Base-by-base conservation (phyloP, 1,140 invertebrate genomes). In the Anastrepha obliqua region DNA sequence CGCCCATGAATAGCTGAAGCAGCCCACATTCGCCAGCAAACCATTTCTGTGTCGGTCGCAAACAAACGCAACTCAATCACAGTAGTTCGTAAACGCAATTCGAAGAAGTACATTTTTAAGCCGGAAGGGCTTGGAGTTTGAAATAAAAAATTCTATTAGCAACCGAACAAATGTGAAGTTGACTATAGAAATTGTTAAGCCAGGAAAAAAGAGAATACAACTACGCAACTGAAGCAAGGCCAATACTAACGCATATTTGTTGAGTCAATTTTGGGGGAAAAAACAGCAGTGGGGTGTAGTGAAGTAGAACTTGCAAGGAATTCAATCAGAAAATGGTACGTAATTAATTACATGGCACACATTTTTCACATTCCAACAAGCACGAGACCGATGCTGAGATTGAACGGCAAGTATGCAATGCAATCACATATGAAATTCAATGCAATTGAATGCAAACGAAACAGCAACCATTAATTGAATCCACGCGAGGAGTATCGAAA, bases 81-180 rank as follows among this genome's bases (percentile, higher is more conserved):
- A 20, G 74, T n/a, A 62, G 0, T 62, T n/a, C 8, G 60, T 62
- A 62, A 62, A 62, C 29, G 29, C 29, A 29, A 29, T 51, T 20
- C 74, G 47, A 81, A 81, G 47, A 55, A 55, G 20, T 81, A 4
- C 74, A 81, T 81, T 81, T 81, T 55, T 81, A 29, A 81, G 74
- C 74, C 74, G 74, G 74, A 81, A 81, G 74, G 74, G 74, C 55
- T 81, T 81, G 74, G 20, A 81, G 74, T 81, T 81, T 11, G 11
- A 20, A 81, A 81, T 81, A 81, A 55, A 81, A 81, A 81, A 81
- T 81, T 81, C 74, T 58, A 81, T 81, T 81, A 81, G 47, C 44
- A n/a, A 58, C 44, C 7, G 74, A 81, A 11, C 74, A 55, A 55
- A 81, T 81, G 74, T 81, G 74, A 81, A 81, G 74, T 74, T 74